Base-by-base conservation (phyloP, 2,113 vertebrate species). In the Halcyon senegalensis region DNA sequence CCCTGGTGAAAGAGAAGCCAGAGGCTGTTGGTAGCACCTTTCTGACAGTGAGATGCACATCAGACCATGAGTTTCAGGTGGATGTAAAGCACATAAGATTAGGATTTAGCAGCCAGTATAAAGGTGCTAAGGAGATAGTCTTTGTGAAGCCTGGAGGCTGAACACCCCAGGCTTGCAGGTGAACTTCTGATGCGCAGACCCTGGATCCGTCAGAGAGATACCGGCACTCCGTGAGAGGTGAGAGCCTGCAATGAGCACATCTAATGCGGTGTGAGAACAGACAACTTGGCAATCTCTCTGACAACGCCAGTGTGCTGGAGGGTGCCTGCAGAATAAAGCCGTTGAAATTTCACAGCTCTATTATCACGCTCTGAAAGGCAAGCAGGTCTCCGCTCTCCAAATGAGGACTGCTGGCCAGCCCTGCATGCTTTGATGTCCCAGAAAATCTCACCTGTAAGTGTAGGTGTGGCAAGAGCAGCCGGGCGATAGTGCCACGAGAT, bases 401-500 rank as follows among this genome's bases (percentile, higher is more conserved):
- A 69, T 6, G 55, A 62, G 77, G 39, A 25, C 64, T 69, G 39
- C 43, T 24, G 28, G 58, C 43, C 58, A 73, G 68, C 35, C 20
- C 73, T 53, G 64, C 4, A 0, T 5, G n/a, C 51, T 76, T 66
- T 41, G 77, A 28, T 84, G 81, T 64, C 77, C 72, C 63, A 73
- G 43, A 89, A 96, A 93, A 69, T 60, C 77, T 80, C 80, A 60
- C 81, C 77, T 69, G 43, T 41, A 37, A 62, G 58, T 0, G 10
- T 12, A 87, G 77, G 48, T 56, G 39, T 84, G 76, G 90, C 67
- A 15, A 63, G n/a, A 91, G 62, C 58, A 68, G 70, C 41, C 0
- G 0, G n/a, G 28, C 0, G 0, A 46, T 5, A 44, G 21, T n/a
- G 28, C 48, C 9, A 17, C 0, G 15, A 85, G 70, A 24, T 5